phyloP scores from a whole-genome alignment of 2,113 vertebrate species.

The Erythrolamprus reginae region DNA sequence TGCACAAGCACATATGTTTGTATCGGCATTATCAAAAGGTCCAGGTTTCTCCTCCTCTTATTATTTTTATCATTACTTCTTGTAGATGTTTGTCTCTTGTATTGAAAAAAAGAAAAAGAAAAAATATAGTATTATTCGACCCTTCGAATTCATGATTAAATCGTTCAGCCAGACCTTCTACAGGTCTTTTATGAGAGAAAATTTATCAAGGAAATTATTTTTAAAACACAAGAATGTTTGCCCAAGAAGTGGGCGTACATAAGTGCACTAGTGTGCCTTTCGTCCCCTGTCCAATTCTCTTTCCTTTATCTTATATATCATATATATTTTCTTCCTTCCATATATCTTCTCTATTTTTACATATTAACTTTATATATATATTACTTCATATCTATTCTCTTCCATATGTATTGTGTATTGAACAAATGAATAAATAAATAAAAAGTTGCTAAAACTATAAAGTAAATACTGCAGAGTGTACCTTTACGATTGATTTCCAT shows the following conservation, averaged over 20 bases:
- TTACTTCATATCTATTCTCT: no score
- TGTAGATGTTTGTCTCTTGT: neutral
- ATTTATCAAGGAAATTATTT: conserved; percentile 58
- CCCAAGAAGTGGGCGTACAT: no score
- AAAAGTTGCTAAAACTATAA: conserved; percentile 76
- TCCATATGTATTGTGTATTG: no score
- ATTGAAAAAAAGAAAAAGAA: neutral
- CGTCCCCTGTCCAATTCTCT: no score
- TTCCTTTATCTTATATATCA: no score
- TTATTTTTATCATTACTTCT: neutral
- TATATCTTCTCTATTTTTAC: no score
- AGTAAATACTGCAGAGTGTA: conserved; percentile 77
- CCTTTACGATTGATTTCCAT: conserved; percentile 87
- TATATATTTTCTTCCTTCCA: no score
- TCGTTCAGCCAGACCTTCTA: conserved; percentile 34
- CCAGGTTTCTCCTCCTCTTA: neutral
- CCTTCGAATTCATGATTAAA: conserved; percentile 38
- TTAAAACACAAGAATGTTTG: conserved; percentile 65
- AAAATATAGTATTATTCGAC: neutral
- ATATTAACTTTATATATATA: no score
- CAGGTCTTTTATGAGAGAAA: conserved; percentile 41
- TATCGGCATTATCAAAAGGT: neutral
- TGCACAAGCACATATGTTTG: neutral
- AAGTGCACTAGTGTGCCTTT: no score
- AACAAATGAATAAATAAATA: no score